These are phyloP conservation scores for Australoheros scitulus DNA, from an alignment of 2,113 vertebrate genomes.

Conservation along the genomic window DNA sequence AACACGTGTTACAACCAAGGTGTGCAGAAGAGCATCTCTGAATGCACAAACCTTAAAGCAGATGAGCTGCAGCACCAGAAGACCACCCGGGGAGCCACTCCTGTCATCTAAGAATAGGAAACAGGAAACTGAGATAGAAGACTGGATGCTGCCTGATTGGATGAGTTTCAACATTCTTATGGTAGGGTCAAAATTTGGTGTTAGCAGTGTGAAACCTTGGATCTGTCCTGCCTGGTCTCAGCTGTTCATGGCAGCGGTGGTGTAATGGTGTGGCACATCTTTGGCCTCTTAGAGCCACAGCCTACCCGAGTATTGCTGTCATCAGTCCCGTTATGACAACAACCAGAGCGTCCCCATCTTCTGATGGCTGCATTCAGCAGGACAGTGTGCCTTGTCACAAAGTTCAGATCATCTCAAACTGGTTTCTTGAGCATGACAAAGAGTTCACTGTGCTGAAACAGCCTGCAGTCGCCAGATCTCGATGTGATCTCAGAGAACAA, in stretches of 20 bases:
- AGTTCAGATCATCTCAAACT: not conserved
- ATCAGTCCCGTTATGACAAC: not conserved
- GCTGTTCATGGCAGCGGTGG: not conserved
- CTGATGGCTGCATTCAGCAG: not conserved
- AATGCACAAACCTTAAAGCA: not conserved
- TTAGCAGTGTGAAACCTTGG: no score
- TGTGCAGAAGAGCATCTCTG: not conserved
- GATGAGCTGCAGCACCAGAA: not conserved
- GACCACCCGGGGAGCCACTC: not conserved
- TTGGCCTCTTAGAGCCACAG: not conserved
- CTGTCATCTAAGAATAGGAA: not conserved
- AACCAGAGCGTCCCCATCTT: not conserved
- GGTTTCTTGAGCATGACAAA: not conserved
- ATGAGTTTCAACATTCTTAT: no score
- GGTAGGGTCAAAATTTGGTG: no score
- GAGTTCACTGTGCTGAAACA: not conserved
- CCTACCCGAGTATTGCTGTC: not conserved
- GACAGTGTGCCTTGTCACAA: not conserved
- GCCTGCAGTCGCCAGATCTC: not conserved
- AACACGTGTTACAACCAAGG: not conserved
- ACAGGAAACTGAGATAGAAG: not conserved
- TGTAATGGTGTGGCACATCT: not conserved
- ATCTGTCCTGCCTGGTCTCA: not conserved
- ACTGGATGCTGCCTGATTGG: no score
- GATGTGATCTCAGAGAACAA: not conserved